Evolutionary conservation across 2,797 vertebrate genomes (phyloP).

Genomic region (Antrozous pallidus): DNA sequence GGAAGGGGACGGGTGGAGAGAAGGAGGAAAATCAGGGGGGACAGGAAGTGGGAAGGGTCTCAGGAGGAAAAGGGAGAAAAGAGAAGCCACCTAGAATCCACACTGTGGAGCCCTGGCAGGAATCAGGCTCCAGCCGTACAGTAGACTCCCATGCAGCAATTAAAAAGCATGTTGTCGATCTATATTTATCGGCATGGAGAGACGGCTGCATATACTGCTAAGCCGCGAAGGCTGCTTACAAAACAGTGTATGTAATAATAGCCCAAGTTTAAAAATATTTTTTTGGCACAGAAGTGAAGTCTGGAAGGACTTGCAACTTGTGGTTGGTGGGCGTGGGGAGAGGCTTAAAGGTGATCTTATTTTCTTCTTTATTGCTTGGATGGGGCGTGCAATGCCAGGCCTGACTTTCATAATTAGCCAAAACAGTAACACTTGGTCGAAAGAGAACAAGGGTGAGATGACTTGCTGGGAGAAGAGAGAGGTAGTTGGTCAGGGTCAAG

Average conservation of each 20-base stretch:
- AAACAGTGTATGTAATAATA: constrained; percentile 28
- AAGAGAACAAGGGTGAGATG: background rate
- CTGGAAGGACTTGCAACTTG: background rate
- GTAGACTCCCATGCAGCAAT: constrained; percentile 12
- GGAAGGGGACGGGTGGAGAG: too few species aligned
- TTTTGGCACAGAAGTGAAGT: constrained; percentile 25
- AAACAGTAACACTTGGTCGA: background rate
- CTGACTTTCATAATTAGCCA: constrained; percentile 36
- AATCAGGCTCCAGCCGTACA: background rate
- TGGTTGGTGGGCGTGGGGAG: background rate
- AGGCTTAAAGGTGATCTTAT: background rate
- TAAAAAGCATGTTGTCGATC: constrained; percentile 49
- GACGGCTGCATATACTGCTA: background rate
- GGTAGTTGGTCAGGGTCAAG: background rate
- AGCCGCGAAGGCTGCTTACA: constrained; percentile 50
- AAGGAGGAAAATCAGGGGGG: background rate
- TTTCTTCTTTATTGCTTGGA: constrained; percentile 15
- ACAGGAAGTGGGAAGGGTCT: background rate
- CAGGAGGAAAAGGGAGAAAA: background rate
- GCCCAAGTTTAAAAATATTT: background rate
- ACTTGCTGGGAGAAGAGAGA: background rate
- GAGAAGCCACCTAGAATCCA: background rate
- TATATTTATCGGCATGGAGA: constrained; percentile 36
- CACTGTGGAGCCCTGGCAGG: background rate
- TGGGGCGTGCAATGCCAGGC: background rate